Base-by-base conservation (phyloP, 2,797 vertebrate genomes). In the Ceyx erithaca region DNA sequence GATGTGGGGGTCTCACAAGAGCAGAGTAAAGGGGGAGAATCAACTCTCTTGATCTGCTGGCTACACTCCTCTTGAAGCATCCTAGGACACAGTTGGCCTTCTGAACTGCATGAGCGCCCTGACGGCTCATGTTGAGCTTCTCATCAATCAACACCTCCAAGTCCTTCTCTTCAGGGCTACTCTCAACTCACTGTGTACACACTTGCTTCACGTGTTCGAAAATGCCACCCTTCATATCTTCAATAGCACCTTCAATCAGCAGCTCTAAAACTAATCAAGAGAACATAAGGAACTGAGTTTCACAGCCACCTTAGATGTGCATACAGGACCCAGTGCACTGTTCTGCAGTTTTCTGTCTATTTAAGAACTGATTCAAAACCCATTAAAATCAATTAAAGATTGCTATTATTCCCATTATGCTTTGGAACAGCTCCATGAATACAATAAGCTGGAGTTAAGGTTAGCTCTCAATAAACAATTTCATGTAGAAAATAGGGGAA, bases 341-440 rank as follows among this genome's bases (percentile, higher is more conserved):
- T 21, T 87, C 43, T 61, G 80, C 71, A 81, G 86, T 93, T 92
- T 93, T 84, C 85, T 80, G 21, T 75, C 89, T 73, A 37, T 91
- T 84, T 86, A 88, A 80, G 55, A 85, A 72, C 73, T 64, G 85
- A 91, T 84, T 76, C 0, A 0, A 80, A 92, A 52, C 17, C 43
- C 67, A 79, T 91, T 85, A 80, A 77, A 93, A 90, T 90, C 89
- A 91, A 94, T 90, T 89, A 96, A 86, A 90, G 89, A 64, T 61
- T 40, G 28, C 64, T 33, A 1, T 52, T 61, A 15, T 63, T 91
- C 71, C 85, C 85, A 63, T 31, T 61, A 69, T 4, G 40, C 49
- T 80, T 37, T 80, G 67, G 71, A 93, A 67, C 49, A 87, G 80
- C 73, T 79, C 82, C 57, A 26, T 9, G 59, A 80, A 89, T 18